phyloP scores from a whole-genome alignment of 35 echinoderm and acorn worm species.

The Patiria miniata region DNA sequence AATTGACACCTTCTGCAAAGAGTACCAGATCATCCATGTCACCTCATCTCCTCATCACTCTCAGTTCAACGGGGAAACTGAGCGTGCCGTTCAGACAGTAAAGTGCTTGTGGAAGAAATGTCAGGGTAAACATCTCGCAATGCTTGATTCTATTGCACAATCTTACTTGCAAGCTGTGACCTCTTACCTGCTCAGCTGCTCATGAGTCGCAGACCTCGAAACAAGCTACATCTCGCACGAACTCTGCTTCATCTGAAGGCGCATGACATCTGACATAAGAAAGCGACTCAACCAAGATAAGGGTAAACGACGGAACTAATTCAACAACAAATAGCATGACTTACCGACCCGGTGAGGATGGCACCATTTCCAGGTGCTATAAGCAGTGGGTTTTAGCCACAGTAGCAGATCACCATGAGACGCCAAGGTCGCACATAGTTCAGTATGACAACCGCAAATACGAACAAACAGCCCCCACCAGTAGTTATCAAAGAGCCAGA shows the following conservation, averaged over 20 bases:
- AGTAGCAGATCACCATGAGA: constrained; percentile 39
- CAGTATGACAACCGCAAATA: constrained; percentile 42
- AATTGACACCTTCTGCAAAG: constrained; percentile 43
- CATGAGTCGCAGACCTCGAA: constrained; percentile 74
- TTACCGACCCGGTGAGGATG: constrained; percentile 70
- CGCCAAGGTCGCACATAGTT: constrained; percentile 56
- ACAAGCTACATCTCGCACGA: constrained; percentile 41
- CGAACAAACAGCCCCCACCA: constrained; percentile 10
- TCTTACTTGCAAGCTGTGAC: constrained; percentile 53
- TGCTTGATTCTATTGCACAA: constrained; percentile 73
- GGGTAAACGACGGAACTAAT: constrained; percentile 33
- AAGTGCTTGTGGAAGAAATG: constrained; percentile 64
- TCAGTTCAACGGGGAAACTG: constrained; percentile 62
- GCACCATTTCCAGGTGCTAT: constrained; percentile 51
- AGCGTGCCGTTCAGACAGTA: constrained; percentile 65
- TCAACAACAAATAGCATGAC: constrained; percentile 42
- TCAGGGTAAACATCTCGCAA: constrained; percentile 62
- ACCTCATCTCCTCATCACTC: no score
- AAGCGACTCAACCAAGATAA: constrained; percentile 26
- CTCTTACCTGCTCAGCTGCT: constrained; percentile 71
- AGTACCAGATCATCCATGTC: no score
- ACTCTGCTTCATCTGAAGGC: constrained; percentile 52
- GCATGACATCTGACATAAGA: constrained; percentile 27
- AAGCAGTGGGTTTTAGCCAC: constrained; percentile 70
- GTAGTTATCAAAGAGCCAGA: background rate